Evolutionary conservation across 2,888 invertebrate genomes (phyloP).

Genomic region (Hyposoter dolosus): DNA sequence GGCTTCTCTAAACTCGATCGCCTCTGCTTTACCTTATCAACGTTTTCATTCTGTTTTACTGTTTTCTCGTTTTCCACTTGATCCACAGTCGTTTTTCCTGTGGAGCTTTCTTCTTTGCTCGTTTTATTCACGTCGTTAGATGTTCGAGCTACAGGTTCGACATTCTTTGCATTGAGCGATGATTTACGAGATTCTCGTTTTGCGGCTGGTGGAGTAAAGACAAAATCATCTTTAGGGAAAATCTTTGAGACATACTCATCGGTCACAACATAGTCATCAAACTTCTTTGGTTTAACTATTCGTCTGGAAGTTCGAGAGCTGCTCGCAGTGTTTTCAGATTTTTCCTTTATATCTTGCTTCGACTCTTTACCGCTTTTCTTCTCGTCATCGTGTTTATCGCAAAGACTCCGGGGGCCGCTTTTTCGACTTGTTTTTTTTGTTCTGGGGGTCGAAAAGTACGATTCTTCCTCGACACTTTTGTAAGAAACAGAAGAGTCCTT

Average conservation of each 20-base stretch:
- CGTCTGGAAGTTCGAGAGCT: slow-evolving; percentile 50
- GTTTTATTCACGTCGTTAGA: not conserved
- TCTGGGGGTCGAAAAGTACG: slow-evolving; percentile 22
- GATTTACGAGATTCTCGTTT: slow-evolving; percentile 45
- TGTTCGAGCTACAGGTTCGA: not conserved
- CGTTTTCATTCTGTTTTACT: not conserved
- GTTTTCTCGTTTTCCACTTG: not conserved
- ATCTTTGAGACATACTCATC: slow-evolving; percentile 1
- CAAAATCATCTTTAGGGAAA: not conserved
- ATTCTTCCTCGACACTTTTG: not conserved
- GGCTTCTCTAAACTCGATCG: not conserved
- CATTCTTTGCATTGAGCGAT: slow-evolving; percentile 4
- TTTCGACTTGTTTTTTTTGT: slow-evolving; percentile 31
- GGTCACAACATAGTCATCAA: slow-evolving; percentile 56
- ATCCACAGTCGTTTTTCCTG: not conserved
- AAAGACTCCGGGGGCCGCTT: not conserved
- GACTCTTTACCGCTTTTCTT: not conserved
- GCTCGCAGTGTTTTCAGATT: not conserved
- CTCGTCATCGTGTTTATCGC: not conserved
- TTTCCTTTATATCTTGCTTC: not conserved
- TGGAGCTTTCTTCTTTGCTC: not conserved
- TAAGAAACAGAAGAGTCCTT: not conserved
- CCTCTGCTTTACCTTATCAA: not conserved
- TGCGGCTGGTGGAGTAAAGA: not conserved
- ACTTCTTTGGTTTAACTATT: slow-evolving; percentile 61